Conservation (phyloP, 1,140 invertebrate genomes). For the Plectrocnemia conspersa region DNA sequence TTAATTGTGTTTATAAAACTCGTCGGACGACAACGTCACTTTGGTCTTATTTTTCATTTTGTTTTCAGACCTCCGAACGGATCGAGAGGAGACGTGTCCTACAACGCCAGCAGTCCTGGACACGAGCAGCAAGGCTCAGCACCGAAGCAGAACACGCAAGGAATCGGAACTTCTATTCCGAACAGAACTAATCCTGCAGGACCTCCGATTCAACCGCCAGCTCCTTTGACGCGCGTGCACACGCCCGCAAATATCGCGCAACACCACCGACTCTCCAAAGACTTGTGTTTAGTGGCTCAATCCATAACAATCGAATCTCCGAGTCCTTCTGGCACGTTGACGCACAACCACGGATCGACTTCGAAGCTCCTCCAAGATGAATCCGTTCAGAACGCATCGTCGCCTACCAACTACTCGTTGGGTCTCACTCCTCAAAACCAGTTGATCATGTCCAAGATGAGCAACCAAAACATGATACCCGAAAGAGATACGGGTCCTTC, state of each 20-base stretch:
- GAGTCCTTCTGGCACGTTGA: slow-evolving; percentile 23
- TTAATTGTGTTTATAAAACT: too few species aligned
- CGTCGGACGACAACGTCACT: too few species aligned
- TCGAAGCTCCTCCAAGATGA: slow-evolving; percentile 31
- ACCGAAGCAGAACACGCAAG: slow-evolving; percentile 26
- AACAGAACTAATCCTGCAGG: slow-evolving; percentile 36
- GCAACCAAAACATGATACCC: slow-evolving; percentile 52
- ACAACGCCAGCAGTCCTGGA: slow-evolving; percentile 40
- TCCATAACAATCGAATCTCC: slow-evolving; percentile 26
- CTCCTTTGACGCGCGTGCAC: slow-evolving; percentile 41
- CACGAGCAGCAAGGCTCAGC: slow-evolving; percentile 41
- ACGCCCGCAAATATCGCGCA: slow-evolving; percentile 44
- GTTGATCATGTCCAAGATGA: slow-evolving; percentile 35
- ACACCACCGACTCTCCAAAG: slow-evolving; percentile 36
- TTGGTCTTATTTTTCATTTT: slow-evolving; percentile 1
- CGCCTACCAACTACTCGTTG: slow-evolving; percentile 16
- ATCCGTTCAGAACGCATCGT: slow-evolving; percentile 1
- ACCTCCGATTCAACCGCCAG: slow-evolving; percentile 37
- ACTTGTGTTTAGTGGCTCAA: slow-evolving; percentile 31
- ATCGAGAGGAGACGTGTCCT: slow-evolving; percentile 40
- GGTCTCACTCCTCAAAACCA: slow-evolving; percentile 21
- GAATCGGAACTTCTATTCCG: slow-evolving; percentile 39
- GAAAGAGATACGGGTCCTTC: slow-evolving; percentile 55
- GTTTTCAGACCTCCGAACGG: slow-evolving; percentile 45
- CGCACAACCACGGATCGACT: slow-evolving; percentile 40